Conservation (phyloP, 2,888 invertebrate species). For the Ceriagrion tenellum region DNA sequence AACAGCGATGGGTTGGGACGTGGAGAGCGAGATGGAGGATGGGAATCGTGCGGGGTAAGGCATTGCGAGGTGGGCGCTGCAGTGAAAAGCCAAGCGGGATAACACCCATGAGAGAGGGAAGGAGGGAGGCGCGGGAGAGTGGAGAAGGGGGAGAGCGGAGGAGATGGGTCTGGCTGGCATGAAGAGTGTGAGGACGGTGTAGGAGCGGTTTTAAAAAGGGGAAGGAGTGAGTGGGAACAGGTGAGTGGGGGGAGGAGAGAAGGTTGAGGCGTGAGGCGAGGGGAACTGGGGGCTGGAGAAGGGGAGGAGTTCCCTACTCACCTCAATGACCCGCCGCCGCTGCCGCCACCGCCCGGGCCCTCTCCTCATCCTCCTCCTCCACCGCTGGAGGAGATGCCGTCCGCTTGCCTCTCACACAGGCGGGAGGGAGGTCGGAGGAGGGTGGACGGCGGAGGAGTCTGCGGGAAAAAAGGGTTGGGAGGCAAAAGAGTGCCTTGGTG, state of each 20-base stretch:
- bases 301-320: conserved; percentile 27
- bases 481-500: background rate
- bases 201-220: background rate
- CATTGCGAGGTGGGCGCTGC: background rate
- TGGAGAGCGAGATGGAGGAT: background rate
- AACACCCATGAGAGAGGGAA: background rate
- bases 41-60: background rate
- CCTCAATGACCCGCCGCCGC: conserved; percentile 17
- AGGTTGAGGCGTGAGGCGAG: background rate
- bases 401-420: background rate
- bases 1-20: background rate
- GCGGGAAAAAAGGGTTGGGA: background rate
- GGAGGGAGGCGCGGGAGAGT: background rate
- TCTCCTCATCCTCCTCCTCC: background rate
- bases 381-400: background rate
- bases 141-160: background rate
- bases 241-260: background rate
- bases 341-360: background rate
- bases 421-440: background rate
- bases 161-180: background rate
- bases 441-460: background rate
- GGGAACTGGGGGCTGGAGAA: background rate
- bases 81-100: background rate
- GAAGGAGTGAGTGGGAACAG: background rate
- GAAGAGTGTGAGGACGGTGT: background rate